Conservation (phyloP, 2,113 vertebrate species). For the Delphinapterus leucas region DNA sequence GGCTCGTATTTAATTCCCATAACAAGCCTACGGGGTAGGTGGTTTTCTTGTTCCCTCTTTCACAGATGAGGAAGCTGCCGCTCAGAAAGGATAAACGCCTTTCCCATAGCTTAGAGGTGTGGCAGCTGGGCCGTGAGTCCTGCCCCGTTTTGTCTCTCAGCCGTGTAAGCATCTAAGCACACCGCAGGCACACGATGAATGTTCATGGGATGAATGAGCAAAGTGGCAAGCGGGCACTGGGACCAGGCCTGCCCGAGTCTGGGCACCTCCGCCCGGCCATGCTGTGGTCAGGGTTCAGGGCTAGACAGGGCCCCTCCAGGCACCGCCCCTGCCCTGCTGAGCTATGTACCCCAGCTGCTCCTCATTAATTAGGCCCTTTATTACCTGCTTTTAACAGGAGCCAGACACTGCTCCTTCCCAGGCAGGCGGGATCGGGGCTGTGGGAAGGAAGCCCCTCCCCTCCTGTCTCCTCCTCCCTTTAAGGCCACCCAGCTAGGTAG, state of each 20-base stretch:
- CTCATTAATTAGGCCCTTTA: constrained; percentile 80
- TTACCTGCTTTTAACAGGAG: constrained; percentile 82
- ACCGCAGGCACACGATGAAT: background rate
- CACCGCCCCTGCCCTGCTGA: background rate
- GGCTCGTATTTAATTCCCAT: background rate
- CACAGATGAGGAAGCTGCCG: background rate
- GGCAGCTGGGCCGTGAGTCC: background rate
- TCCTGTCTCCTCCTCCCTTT: background rate
- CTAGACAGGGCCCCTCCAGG: background rate
- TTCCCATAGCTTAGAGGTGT: background rate
- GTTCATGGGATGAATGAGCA: too few relatives aligned
- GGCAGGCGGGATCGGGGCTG: background rate
- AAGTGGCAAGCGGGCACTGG: background rate
- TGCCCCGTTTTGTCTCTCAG: background rate
- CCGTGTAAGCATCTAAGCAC: background rate
- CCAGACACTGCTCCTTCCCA: constrained; percentile 72
- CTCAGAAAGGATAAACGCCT: background rate
- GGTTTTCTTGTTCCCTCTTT: background rate
- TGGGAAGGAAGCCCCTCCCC: background rate
- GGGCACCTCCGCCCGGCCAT: background rate
- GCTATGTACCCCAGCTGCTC: constrained; percentile 61
- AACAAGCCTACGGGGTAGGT: fast-evolving
- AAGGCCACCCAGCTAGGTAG: constrained; percentile 53
- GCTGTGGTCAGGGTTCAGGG: background rate
- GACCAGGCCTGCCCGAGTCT: background rate